A percentile compares a stretch with the other conserved stretches of the same genome.
Evolutionary conservation across 2,113 vertebrate genomes (phyloP).

Genomic region (Rhinoderma darwinii): DNA sequence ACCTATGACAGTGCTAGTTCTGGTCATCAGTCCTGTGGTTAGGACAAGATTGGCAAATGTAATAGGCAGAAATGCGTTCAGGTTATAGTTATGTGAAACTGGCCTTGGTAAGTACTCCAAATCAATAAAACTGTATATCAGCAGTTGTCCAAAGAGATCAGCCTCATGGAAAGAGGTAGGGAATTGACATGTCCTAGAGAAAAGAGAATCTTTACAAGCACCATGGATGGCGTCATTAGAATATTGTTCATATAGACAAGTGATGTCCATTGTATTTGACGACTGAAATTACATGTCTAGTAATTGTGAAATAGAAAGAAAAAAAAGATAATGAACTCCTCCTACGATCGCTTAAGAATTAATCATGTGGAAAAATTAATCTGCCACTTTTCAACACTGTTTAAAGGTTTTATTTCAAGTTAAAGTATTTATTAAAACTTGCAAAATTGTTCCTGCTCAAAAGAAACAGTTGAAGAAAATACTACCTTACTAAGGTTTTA

Average conservation of each 20-base stretch:
- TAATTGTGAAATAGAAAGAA: slow-evolving; percentile 37
- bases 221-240: slow-evolving; percentile 3
- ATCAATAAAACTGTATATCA: slow-evolving; percentile 18
- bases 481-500: neutral
- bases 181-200: slow-evolving; percentile 1
- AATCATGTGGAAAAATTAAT: slow-evolving; percentile 50
- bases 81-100: too few relatives aligned
- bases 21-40: too few relatives aligned
- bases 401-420: slow-evolving; percentile 41
- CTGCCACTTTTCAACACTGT: slow-evolving; percentile 49
- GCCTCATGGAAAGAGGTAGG: neutral
- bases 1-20: too few relatives aligned
- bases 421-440: slow-evolving; percentile 38
- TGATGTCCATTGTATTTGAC: slow-evolving; percentile 42
- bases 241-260: slow-evolving; percentile 17
- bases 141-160: slow-evolving; percentile 27
- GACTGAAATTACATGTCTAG: slow-evolving; percentile 23
- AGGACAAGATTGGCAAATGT: too few relatives aligned
- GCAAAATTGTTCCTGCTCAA: slow-evolving; percentile 1
- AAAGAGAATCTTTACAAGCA: neutral
- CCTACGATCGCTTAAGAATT: slow-evolving; percentile 32
- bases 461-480: neutral
- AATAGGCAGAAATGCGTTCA: too few relatives aligned
- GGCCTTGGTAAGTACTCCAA: too few relatives aligned
- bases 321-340: slow-evolving; percentile 52